Percentiles rank a stretch among this genome's conserved stretches.
Evolutionary conservation across 2,888 invertebrate genomes (phyloP).

Genomic region (Polyommatus icarus): DNA sequence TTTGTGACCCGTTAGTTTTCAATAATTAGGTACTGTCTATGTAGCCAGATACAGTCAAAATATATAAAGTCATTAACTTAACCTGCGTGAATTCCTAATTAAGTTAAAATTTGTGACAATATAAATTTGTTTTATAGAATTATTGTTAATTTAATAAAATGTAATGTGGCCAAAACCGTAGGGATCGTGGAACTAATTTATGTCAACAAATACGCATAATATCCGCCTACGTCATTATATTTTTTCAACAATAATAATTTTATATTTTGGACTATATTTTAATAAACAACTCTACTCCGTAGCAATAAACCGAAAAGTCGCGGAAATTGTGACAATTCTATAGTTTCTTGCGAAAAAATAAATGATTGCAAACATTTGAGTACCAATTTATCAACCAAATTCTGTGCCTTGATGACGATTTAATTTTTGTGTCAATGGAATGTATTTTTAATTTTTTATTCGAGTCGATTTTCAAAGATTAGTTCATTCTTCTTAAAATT

Average conservation of each 20-base stretch:
- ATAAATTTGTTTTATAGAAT: neutral
- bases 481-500: no score
- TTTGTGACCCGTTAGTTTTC: neutral
- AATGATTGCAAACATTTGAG: neutral
- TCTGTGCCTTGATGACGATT: neutral
- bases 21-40: no score
- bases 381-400: neutral
- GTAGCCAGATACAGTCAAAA: neutral
- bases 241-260: slow-evolving; percentile 52
- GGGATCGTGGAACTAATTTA: slow-evolving; percentile 60
- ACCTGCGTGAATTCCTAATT: neutral
- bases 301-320: neutral
- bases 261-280: slow-evolving; percentile 25
- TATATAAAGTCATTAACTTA: neutral
- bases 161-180: slow-evolving; percentile 65
- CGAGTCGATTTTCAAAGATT: no score
- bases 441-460: neutral
- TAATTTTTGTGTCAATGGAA: neutral
- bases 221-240: slow-evolving; percentile 53
- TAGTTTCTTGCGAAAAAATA: neutral
- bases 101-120: no score
- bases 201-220: slow-evolving; percentile 61
- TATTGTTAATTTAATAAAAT: no score
- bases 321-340: neutral
- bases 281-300: neutral